Conservation (phyloP, 1,140 invertebrate species). For the Apis florea region DNA sequence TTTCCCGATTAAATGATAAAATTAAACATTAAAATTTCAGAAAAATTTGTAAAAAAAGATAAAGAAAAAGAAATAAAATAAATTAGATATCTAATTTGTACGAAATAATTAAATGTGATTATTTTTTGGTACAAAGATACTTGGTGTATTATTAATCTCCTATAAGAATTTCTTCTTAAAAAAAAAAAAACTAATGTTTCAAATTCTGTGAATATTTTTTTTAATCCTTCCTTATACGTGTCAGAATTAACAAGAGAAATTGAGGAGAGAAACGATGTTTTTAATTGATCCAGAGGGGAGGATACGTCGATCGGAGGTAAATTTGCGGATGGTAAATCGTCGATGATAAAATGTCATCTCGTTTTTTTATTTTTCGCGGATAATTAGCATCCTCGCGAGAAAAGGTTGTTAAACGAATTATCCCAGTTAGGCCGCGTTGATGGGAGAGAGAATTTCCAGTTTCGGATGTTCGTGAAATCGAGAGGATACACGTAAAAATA, state of each 20-base stretch:
- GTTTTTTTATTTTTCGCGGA: neutral
- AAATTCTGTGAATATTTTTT: no score
- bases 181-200: no score
- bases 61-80: no score
- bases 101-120: no score
- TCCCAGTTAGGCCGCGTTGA: neutral
- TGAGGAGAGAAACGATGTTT: neutral
- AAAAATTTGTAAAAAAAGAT: no score
- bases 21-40: no score
- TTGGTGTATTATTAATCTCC: no score
- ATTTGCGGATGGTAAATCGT: neutral
- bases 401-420: conserved; percentile 21
- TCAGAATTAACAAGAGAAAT: neutral
- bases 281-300: neutral
- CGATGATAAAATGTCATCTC: neutral
- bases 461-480: neutral
- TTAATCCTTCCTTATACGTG: no score
- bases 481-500: neutral
- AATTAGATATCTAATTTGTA: no score
- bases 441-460: neutral
- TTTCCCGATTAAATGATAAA: no score
- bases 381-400: neutral
- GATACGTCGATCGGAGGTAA: neutral
- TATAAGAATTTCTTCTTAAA: no score
- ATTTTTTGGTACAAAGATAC: no score